phyloP scores from a whole-genome alignment of 2,113 vertebrate species.

The Leptodactylus fuscus region DNA sequence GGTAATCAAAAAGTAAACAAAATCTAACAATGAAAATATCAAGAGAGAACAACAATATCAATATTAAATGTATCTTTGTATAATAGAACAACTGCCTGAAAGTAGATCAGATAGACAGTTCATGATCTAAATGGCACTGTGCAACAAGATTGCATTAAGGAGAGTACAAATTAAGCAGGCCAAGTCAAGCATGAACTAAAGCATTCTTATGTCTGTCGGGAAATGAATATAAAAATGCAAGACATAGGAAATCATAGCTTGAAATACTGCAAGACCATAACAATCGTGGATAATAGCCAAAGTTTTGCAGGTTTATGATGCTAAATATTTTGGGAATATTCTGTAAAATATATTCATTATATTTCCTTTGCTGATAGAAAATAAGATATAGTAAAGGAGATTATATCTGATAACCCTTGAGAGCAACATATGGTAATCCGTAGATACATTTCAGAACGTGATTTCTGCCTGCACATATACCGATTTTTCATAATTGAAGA shows the following conservation, averaged over 20 bases:
- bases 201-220: conserved; percentile 29
- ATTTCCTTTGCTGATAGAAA: not conserved
- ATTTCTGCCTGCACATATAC: too few species aligned
- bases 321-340: not conserved
- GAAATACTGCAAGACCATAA: conserved; percentile 13
- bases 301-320: not conserved
- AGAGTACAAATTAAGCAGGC: conserved; percentile 35
- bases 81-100: conserved; percentile 27
- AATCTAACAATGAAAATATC: conserved; percentile 40
- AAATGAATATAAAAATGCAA: conserved; percentile 41
- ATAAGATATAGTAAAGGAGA: not conserved
- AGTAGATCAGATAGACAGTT: conserved; percentile 20
- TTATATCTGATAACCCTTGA: not conserved
- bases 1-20: conserved; percentile 50
- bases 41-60: conserved; percentile 40
- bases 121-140: conserved; percentile 29
- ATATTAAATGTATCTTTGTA: conserved; percentile 38
- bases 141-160: conserved; percentile 30
- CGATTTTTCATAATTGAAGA: not conserved
- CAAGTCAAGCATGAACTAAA: conserved; percentile 36
- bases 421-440: not conserved
- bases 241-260: conserved; percentile 17
- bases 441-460: too few species aligned
- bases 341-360: not conserved
- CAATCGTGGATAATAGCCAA: conserved; percentile 8